phyloP scores from a whole-genome alignment of 2,888 invertebrate species.

The Eledona agricola region DNA sequence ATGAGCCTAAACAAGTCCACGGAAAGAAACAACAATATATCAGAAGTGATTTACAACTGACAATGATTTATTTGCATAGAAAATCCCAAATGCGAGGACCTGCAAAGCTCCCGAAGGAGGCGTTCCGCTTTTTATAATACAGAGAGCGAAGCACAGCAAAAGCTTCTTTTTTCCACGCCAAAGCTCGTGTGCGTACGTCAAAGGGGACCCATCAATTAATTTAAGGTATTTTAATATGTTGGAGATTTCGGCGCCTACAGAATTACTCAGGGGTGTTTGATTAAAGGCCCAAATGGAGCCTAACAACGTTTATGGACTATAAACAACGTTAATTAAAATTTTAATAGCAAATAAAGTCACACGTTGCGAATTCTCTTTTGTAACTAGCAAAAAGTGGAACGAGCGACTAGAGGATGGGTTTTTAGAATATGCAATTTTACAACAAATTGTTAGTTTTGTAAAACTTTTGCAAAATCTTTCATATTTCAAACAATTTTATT shows the following conservation, averaged over 20 bases:
- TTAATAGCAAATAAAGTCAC: constrained; percentile 22
- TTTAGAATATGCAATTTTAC: too few relatives aligned
- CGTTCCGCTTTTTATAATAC: constrained; percentile 47
- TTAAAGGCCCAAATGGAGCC: constrained; percentile 12
- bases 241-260: not conserved
- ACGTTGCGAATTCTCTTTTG: constrained; percentile 6
- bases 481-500: too few relatives aligned
- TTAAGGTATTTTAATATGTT: constrained; percentile 7
- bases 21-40: constrained; percentile 48
- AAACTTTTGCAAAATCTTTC: too few relatives aligned
- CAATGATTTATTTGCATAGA: constrained; percentile 56
- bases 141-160: constrained; percentile 40
- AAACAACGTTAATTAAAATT: constrained; percentile 23
- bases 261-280: too few relatives aligned
- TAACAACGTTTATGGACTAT: constrained; percentile 16
- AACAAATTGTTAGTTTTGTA: too few relatives aligned
- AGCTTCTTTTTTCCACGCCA: constrained; percentile 41
- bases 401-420: constrained; percentile 9
- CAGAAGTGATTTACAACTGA: constrained; percentile 56
- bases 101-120: constrained; percentile 45
- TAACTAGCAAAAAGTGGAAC: constrained; percentile 7
- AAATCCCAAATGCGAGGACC: constrained; percentile 45
- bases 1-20: constrained; percentile 43
- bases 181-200: constrained; percentile 21
- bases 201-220: constrained; percentile 34